Conservation (phyloP, 2,113 vertebrate species). For the Microcebus ravelobensis region DNA sequence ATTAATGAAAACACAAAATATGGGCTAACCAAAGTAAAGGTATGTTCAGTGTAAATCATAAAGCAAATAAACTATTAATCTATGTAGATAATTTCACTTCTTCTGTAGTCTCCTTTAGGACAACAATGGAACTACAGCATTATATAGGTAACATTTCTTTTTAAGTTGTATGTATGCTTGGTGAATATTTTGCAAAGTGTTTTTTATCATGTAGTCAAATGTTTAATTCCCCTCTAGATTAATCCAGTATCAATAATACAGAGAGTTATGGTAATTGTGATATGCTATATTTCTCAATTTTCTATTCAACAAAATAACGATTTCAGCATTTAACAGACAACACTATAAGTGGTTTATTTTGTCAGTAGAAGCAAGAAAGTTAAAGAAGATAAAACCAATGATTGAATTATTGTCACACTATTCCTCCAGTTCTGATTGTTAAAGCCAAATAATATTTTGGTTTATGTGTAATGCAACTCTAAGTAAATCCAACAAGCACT, state of each 20-base stretch:
- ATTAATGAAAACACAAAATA: background rate
- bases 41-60: background rate
- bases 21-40: background rate
- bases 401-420: background rate
- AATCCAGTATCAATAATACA: background rate
- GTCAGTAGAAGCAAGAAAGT: background rate
- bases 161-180: background rate
- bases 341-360: background rate
- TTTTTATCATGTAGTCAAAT: background rate
- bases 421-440: background rate
- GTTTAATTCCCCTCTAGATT: background rate
- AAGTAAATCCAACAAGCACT: background rate
- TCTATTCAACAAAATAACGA: conserved; percentile 22
- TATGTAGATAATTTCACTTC: background rate
- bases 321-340: background rate
- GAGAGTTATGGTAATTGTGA: background rate
- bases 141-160: background rate
- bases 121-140: background rate
- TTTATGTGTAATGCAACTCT: background rate
- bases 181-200: background rate
- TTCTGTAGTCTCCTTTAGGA: background rate
- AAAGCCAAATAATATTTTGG: background rate
- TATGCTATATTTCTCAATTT: background rate
- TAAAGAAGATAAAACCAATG: background rate
- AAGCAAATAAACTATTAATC: background rate